These are phyloP conservation scores for Euborellia annulipes DNA, from an alignment of 1,140 invertebrate species.

Conservation along the genomic window DNA sequence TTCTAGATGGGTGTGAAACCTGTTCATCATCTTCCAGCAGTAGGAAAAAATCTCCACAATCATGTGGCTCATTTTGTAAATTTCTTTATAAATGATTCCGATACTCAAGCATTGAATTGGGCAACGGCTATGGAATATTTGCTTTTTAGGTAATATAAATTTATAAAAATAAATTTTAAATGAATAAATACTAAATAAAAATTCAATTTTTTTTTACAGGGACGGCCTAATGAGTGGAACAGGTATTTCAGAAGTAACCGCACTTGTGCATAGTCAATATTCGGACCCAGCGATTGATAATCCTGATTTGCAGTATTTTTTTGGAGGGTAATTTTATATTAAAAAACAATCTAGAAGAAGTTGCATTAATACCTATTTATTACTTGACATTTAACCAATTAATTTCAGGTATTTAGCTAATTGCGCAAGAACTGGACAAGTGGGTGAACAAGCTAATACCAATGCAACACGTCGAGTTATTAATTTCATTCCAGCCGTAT, in stretches of 20 bases:
- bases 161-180: background rate
- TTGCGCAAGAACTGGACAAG: constrained; percentile 65
- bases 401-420: constrained; percentile 57
- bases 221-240: constrained; percentile 13
- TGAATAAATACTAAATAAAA: constrained; percentile 6
- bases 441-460: constrained; percentile 6
- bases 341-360: no score
- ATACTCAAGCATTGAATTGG: constrained; percentile 67
- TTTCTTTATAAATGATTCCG: constrained; percentile 68
- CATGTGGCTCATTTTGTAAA: constrained; percentile 62
- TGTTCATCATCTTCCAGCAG: constrained; percentile 60
- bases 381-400: no score
- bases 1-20: constrained; percentile 36
- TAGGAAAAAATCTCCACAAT: constrained; percentile 78
- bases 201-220: constrained; percentile 6
- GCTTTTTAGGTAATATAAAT: constrained; percentile 42
- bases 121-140: constrained; percentile 76
- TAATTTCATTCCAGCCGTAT: constrained; percentile 47
- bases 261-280: constrained; percentile 65
- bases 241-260: constrained; percentile 68
- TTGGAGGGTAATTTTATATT: constrained; percentile 29
- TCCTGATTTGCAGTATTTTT: constrained; percentile 75
- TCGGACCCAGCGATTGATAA: constrained; percentile 53
- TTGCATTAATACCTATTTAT: no score
- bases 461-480: constrained; percentile 23